Base-by-base conservation (phyloP, 2,113 vertebrate species). In the Illadopsis cleaveri region DNA sequence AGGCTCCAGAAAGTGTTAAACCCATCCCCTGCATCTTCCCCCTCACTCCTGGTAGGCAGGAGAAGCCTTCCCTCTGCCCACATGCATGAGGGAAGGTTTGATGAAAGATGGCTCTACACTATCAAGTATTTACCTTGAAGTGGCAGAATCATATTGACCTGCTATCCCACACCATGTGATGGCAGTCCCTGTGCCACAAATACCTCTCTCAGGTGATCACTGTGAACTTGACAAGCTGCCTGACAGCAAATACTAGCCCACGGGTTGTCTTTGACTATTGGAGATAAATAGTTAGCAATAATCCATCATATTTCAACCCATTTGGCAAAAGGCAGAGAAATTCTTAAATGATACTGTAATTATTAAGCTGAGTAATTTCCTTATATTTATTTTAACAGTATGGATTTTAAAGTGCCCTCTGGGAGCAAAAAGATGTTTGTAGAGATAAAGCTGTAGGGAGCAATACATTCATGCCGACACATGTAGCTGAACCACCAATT, bases 401-500 rank as follows among this genome's bases (percentile, higher is more conserved):
- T 57, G 25, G 83, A 82, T 88, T 96, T 93, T 80, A 54, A 85
- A 90, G 79, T 77, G 44, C 75, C 71, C 68, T 88, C 78, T 84
- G 72, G 79, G 90, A 93, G 65, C 56, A 70, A 86, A 88, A 93
- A 56, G 28, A 90, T 92, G 51, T 90, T 83, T 93, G 82, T 31
- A 90, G 83, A 93, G 82, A 93, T 88, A 95, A 90, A 94, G 86
- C 90, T 71, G 31, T 65, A 89, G 82, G 90, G 71, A 95, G 51
- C n/a, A 38, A 77, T 71, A 42, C 51, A 69, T 89, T 93, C 31
- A 22, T 84, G 90, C 79, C 6, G 38, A 94, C 80, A 92, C 8
- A 2, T 84, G 93, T 84, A 94, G 88, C 90, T 81, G 72, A 96
- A 92, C 90, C 76, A 86, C 86, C 72, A 92, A 84, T 97, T 96